Conservation (phyloP, 2,797 vertebrate genomes). For the Somateria mollissima region DNA sequence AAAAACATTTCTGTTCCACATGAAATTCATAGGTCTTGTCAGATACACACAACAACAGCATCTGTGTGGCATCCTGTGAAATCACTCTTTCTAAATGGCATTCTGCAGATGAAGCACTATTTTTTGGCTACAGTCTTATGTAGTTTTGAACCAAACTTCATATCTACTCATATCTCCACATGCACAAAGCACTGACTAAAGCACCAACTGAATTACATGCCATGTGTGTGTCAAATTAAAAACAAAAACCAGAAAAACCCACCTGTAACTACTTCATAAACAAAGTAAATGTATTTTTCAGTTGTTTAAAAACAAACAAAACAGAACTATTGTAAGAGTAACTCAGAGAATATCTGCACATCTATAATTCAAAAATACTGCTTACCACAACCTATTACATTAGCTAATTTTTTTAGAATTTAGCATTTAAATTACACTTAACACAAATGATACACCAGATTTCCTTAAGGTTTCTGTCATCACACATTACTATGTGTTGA, state of each 20-base stretch:
- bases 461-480: background rate
- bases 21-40: conserved; percentile 49
- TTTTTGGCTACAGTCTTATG: conserved; percentile 29
- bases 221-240: background rate
- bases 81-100: conserved; percentile 53
- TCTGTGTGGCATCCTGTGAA: conserved; percentile 58
- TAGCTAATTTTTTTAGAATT: background rate
- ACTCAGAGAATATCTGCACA: background rate
- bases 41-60: conserved; percentile 44
- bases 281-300: background rate
- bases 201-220: background rate
- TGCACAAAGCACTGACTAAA: conserved; percentile 19
- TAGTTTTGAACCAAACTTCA: conserved; percentile 2
- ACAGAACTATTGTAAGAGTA: background rate
- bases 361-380: background rate
- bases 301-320: background rate
- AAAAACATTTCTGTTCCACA: background rate
- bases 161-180: background rate
- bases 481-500: background rate
- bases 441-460: background rate
- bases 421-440: background rate
- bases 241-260: background rate
- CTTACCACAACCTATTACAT: background rate
- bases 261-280: background rate
- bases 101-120: conserved; percentile 46